Evolutionary conservation across 2,113 vertebrate species (phyloP).

Genomic region (Motacilla alba): DNA sequence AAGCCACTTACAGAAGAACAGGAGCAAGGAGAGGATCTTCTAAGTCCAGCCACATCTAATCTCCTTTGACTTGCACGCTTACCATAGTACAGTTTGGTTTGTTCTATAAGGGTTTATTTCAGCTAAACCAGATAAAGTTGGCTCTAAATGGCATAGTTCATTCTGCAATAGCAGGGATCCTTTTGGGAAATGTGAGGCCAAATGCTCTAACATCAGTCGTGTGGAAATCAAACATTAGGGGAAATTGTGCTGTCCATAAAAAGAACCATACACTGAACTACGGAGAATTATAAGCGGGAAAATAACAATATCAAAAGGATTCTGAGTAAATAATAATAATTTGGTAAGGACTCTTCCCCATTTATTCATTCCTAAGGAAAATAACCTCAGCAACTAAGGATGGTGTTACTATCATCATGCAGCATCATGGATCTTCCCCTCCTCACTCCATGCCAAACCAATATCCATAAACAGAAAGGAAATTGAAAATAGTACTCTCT

Average conservation of each 20-base stretch:
- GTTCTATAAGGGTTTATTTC: not conserved
- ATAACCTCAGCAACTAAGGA: not conserved
- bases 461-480: not conserved
- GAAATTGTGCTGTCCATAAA: not conserved
- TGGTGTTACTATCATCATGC: not conserved
- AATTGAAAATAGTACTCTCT: not conserved
- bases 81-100: not conserved
- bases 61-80: not conserved
- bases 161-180: not conserved
- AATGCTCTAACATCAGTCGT: not conserved
- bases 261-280: not conserved
- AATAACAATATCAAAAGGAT: not conserved
- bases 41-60: not conserved
- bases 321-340: not conserved
- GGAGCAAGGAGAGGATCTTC: not conserved
- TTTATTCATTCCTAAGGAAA: not conserved
- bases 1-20: not conserved
- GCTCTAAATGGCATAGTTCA: not conserved
- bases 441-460: not conserved
- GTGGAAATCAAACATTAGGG: not conserved
- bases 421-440: not conserved
- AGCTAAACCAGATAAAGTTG: not conserved
- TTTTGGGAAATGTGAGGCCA: not conserved
- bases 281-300: not conserved
- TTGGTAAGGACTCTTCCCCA: not conserved